phyloP scores from a whole-genome alignment of 2,797 vertebrate genomes.

The Lagorchestes hirsutus region DNA sequence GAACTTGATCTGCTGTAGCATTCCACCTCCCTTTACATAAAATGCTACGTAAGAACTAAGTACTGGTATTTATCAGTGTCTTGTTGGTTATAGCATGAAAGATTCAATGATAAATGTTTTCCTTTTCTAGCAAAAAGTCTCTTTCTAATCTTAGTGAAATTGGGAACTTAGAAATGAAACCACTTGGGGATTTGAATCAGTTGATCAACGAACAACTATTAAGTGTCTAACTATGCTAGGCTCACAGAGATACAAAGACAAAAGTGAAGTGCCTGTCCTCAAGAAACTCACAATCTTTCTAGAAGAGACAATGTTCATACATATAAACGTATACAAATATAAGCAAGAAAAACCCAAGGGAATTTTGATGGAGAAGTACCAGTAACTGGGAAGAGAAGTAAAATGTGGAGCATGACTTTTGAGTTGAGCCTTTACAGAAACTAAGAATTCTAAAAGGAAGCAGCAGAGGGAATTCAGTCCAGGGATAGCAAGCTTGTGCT shows the following conservation, averaged over 20 bases:
- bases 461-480: neutral
- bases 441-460: neutral
- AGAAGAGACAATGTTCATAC: neutral
- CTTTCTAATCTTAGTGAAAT: neutral
- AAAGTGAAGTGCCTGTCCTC: neutral
- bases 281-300: neutral
- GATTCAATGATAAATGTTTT: neutral
- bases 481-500: neutral
- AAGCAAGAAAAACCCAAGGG: neutral
- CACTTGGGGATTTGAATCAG: neutral
- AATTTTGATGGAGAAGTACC: neutral
- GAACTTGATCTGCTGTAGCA: neutral
- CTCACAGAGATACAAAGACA: neutral
- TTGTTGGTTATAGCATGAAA: rapidly evolving
- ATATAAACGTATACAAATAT: neutral
- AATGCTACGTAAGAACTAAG: neutral
- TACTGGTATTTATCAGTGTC: neutral
- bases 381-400: neutral
- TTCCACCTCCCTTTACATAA: neutral
- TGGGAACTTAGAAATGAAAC: neutral
- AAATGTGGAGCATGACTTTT: neutral
- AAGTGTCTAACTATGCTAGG: neutral
- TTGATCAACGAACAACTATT: neutral
- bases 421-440: neutral
- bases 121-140: neutral